Evolutionary conservation across 1,140 invertebrate genomes (phyloP).

Genomic region (Euwallacea similis): DNA sequence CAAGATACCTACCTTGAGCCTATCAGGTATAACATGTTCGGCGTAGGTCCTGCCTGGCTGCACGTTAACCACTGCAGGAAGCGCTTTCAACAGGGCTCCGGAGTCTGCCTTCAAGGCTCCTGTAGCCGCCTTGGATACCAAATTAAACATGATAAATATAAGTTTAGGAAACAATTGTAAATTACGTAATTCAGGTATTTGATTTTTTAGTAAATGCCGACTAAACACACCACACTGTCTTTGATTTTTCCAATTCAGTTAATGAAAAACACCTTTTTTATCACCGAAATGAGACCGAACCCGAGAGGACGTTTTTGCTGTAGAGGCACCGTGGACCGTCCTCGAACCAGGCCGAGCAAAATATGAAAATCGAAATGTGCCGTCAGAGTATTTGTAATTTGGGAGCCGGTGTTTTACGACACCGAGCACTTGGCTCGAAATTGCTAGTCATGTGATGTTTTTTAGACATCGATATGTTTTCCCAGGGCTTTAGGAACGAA

Average conservation of each 20-base stretch:
- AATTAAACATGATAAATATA: constrained; percentile 45
- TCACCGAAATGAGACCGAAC: not conserved
- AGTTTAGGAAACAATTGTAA: not conserved
- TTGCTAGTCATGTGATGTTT: no score
- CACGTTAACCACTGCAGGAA: constrained; percentile 43
- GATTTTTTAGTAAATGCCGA: not conserved
- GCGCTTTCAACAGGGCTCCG: constrained; percentile 47
- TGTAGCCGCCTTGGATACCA: constrained; percentile 45
- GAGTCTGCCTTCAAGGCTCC: constrained; percentile 40
- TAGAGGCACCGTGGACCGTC: not conserved
- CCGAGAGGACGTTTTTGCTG: not conserved
- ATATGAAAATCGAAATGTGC: no score
- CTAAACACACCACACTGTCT: not conserved
- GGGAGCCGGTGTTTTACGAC: no score
- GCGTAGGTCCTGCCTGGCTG: constrained; percentile 60
- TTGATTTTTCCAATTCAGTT: no score
- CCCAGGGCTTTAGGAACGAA: no score
- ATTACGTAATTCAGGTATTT: not conserved
- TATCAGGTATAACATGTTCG: constrained; percentile 83
- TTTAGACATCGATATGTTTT: no score
- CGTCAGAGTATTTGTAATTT: no score
- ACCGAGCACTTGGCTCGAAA: no score
- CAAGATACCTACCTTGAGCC: constrained; percentile 59
- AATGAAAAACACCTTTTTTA: not conserved
- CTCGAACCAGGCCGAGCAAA: no score